phyloP scores from a whole-genome alignment of 2,113 vertebrate genomes.

The Rhinopomastus cyanomelas region DNA sequence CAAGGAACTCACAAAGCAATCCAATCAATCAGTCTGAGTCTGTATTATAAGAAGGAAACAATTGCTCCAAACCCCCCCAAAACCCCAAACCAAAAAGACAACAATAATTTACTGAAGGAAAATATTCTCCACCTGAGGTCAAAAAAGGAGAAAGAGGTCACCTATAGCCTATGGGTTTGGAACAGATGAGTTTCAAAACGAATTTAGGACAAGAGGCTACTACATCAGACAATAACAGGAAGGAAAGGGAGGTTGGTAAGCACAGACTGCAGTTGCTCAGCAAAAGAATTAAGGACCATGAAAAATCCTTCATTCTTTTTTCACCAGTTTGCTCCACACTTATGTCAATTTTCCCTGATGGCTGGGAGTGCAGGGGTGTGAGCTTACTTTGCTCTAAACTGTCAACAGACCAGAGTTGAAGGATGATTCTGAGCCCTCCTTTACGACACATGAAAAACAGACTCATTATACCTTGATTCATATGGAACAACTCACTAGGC shows the following conservation, averaged over 20 bases:
- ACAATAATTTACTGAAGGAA: background rate
- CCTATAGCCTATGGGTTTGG: constrained; percentile 5
- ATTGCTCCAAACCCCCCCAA: background rate
- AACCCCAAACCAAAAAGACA: background rate
- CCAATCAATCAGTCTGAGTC: background rate
- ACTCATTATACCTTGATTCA: constrained; percentile 53
- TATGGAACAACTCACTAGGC: constrained; percentile 44
- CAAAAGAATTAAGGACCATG: background rate
- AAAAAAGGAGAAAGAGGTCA: constrained; percentile 37
- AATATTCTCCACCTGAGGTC: background rate
- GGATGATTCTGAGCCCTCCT: background rate
- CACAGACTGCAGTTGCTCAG: background rate
- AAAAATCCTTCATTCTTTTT: background rate
- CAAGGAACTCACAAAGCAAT: background rate
- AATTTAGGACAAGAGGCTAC: constrained; percentile 1
- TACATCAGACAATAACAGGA: constrained; percentile 22
- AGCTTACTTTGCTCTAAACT: background rate
- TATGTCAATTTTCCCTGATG: background rate
- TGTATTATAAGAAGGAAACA: background rate
- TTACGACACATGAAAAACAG: constrained; percentile 19
- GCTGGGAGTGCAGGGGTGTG: background rate
- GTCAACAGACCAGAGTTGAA: background rate
- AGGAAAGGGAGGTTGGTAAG: background rate
- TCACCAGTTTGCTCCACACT: background rate
- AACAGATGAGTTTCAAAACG: constrained; percentile 1